A percentile compares a stretch with the other conserved stretches of the same genome.
These are phyloP conservation scores for Bubo scandiacus DNA, from an alignment of 2,113 vertebrate species.

Conservation along the genomic window DNA sequence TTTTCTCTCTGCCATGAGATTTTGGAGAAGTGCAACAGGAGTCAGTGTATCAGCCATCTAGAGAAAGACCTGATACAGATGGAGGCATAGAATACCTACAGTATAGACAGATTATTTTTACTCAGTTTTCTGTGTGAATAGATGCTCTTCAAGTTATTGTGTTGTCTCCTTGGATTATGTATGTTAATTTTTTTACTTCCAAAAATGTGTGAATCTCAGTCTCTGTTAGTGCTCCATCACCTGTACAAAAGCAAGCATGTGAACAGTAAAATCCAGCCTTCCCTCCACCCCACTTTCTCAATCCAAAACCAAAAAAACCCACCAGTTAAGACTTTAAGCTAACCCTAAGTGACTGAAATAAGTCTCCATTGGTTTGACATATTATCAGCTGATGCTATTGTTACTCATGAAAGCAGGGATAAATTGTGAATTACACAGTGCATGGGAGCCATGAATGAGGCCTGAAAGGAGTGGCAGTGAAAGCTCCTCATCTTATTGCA, in stretches of 20 bases:
- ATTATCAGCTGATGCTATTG: constrained; percentile 10
- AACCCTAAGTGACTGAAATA: neutral
- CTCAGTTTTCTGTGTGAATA: neutral
- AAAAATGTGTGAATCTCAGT: neutral
- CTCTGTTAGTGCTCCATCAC: neutral
- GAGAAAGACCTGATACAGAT: neutral
- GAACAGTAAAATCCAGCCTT: neutral
- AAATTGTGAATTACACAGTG: neutral
- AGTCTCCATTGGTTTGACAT: neutral
- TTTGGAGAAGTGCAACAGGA: neutral
- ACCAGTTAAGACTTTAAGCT: neutral
- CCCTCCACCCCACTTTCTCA: neutral
- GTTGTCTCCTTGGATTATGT: neutral
- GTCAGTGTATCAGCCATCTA: neutral
- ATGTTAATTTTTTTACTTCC: neutral
- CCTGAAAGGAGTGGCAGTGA: neutral
- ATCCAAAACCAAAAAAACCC: neutral
- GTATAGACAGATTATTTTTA: neutral
- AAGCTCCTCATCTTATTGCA: neutral
- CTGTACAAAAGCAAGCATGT: neutral
- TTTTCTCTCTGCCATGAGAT: neutral
- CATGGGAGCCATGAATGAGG: neutral
- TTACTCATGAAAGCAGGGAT: neutral
- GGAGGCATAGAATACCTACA: neutral
- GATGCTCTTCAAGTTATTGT: neutral